These are phyloP conservation scores for Gyps fulvus DNA, from an alignment of 2,113 vertebrate genomes.

Conservation along the genomic window DNA sequence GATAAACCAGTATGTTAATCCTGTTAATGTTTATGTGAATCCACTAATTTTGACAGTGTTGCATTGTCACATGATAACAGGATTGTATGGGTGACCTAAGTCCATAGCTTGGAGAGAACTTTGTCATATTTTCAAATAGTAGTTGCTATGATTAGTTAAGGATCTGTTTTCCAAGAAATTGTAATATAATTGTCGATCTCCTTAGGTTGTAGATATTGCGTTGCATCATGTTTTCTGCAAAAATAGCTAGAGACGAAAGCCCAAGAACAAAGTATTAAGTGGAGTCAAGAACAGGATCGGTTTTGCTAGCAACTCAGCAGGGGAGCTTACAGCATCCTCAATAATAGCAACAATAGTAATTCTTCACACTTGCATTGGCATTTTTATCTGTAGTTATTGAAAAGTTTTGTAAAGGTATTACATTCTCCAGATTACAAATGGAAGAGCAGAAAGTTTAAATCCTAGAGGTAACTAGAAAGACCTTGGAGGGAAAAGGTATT, in stretches of 20 bases:
- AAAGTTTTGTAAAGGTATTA: background rate
- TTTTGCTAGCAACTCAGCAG: background rate
- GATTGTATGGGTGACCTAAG: background rate
- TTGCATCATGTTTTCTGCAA: background rate
- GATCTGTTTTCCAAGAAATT: background rate
- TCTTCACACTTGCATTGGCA: background rate
- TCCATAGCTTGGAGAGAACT: background rate
- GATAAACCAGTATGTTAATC: conserved; percentile 42
- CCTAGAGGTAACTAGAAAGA: background rate
- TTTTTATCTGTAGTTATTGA: background rate
- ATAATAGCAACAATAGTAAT: background rate
- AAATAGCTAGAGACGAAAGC: background rate
- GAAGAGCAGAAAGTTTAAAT: background rate
- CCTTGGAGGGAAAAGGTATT: background rate
- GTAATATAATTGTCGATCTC: background rate
- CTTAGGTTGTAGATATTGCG: background rate
- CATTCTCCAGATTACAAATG: background rate
- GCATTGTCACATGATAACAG: background rate
- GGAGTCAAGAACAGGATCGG: background rate
- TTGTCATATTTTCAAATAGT: background rate
- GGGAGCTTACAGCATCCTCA: background rate
- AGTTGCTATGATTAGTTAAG: background rate
- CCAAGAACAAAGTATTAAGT: background rate
- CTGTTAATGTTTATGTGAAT: background rate
- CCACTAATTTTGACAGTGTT: background rate